Evolutionary conservation across 2,113 vertebrate species (phyloP).

Genomic region (Lipotes vexillifer): DNA sequence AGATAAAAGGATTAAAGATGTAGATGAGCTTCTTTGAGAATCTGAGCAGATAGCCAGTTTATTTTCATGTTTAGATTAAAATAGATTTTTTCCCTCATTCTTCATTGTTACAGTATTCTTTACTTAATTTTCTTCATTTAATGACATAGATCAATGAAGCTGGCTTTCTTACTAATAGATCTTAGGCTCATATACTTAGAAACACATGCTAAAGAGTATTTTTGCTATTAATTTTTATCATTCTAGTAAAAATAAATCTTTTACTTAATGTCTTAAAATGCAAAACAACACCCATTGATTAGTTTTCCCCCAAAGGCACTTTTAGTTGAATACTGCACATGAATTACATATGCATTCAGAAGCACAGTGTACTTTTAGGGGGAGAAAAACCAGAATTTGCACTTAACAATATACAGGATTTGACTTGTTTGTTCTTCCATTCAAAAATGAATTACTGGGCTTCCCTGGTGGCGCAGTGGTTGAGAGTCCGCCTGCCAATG

Average conservation of each 20-base stretch:
- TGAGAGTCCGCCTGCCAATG: too few species aligned
- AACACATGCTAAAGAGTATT: not conserved
- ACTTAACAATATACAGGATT: constrained; percentile 44
- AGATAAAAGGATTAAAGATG: not conserved
- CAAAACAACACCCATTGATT: not conserved
- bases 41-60: not conserved
- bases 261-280: not conserved
- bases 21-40: not conserved
- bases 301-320: not conserved
- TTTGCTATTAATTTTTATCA: not conserved
- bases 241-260: not conserved
- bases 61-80: not conserved
- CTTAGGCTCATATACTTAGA: not conserved
- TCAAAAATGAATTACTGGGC: constrained; percentile 14
- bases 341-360: not conserved
- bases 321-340: not conserved
- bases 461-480: too few species aligned
- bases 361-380: constrained; percentile 28
- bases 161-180: not conserved
- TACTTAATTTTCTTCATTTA: constrained; percentile 9
- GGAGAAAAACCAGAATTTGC: constrained; percentile 22
- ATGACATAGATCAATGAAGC: not conserved
- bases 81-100: not conserved
- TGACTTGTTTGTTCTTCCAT: constrained; percentile 45
- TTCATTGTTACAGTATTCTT: not conserved